Evolutionary conservation across 2,113 vertebrate genomes (phyloP).

Genomic region (Macquaria australasica): DNA sequence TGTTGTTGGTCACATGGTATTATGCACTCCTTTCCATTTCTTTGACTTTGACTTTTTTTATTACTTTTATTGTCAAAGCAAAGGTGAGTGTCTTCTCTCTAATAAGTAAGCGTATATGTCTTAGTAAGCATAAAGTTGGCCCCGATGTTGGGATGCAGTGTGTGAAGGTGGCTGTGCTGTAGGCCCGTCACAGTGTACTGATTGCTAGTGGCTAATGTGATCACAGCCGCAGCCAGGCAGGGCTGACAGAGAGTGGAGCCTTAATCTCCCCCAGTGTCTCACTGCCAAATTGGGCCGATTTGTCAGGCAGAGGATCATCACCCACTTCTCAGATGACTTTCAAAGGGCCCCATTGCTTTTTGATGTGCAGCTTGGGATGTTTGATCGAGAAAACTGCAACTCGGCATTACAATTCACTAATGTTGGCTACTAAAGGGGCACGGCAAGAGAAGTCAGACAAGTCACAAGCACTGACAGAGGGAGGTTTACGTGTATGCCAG

Average conservation of each 20-base stretch:
- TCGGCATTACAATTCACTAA: constrained; percentile 45
- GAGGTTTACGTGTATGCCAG: background rate
- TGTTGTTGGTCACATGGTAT: background rate
- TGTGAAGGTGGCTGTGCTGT: constrained; percentile 67
- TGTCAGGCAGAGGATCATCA: constrained; percentile 74
- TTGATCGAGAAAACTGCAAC: constrained; percentile 57
- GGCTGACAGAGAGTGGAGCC: constrained; percentile 63
- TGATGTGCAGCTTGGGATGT: constrained; percentile 69
- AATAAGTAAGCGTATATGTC: background rate
- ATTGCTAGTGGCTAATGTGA: constrained; percentile 75
- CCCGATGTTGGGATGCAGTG: constrained; percentile 39
- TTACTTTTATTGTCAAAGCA: constrained; percentile 7
- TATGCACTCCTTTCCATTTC: background rate
- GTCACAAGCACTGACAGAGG: background rate
- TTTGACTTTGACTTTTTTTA: background rate
- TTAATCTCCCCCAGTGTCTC: constrained; percentile 72
- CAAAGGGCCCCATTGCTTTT: constrained; percentile 68
- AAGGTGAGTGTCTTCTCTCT: background rate
- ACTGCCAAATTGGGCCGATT: constrained; percentile 75
- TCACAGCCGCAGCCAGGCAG: constrained; percentile 70
- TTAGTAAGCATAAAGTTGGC: background rate
- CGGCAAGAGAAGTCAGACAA: constrained; percentile 2
- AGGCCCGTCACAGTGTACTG: constrained; percentile 67
- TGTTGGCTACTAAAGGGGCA: constrained; percentile 26
- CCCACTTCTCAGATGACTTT: constrained; percentile 69